A percentile compares a stretch with the other conserved stretches of the same genome.
phyloP scores from a whole-genome alignment of 2,113 vertebrate species.

The Neopipo cinnamomea region DNA sequence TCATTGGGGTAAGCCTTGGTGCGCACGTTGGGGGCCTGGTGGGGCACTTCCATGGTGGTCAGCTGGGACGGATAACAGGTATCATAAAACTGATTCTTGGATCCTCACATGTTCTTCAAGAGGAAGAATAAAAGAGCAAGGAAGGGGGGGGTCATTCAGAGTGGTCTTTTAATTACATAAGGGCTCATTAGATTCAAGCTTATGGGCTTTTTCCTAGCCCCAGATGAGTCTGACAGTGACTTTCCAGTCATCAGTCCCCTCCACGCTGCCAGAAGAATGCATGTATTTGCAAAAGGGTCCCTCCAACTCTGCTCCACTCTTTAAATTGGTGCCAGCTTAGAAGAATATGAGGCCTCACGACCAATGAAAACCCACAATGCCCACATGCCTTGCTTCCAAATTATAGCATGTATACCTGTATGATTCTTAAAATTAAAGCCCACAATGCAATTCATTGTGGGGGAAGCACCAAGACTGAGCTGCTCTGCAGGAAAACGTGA shows the following conservation, averaged over 20 bases:
- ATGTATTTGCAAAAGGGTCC: neutral
- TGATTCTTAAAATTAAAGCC: neutral
- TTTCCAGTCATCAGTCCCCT: neutral
- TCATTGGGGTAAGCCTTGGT: slow-evolving; percentile 92
- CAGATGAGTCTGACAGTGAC: neutral
- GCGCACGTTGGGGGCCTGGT: slow-evolving; percentile 90
- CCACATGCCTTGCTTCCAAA: neutral
- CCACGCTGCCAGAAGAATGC: neutral
- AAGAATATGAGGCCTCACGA: rapidly evolving
- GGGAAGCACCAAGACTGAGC: neutral
- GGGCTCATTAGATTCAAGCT: neutral
- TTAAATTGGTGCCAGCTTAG: neutral
- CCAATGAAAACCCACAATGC: neutral
- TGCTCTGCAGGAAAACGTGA: neutral
- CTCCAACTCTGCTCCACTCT: neutral
- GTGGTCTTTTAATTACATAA: neutral
- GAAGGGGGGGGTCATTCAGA: neutral
- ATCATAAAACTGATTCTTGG: neutral
- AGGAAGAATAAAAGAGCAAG: neutral
- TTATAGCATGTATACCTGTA: neutral
- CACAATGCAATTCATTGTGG: rapidly evolving
- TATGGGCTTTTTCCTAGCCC: neutral
- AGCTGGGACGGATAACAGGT: slow-evolving; percentile 94
- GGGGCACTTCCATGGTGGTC: slow-evolving; percentile 85
- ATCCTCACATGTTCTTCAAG: neutral